Conservation (phyloP, 2,113 vertebrate species). For the Micromys minutus region DNA sequence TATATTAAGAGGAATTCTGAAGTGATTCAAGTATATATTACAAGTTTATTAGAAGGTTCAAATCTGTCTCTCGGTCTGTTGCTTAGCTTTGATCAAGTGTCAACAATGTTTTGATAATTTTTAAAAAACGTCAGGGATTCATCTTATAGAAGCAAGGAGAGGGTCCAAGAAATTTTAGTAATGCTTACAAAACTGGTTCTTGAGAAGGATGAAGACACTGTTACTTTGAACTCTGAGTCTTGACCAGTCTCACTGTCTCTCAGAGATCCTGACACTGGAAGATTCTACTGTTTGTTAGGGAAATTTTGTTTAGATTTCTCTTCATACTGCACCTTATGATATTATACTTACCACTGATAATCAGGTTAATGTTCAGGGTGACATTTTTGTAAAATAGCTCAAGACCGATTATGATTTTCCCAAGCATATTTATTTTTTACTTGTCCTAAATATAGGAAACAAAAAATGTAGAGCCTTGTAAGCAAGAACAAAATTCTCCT, state of each 20-base stretch:
- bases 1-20: neutral
- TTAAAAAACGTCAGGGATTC: neutral
- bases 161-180: neutral
- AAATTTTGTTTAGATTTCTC: neutral
- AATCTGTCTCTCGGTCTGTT: neutral
- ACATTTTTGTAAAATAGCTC: conserved; percentile 1
- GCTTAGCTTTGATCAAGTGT: neutral
- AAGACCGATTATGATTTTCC: conserved; percentile 51
- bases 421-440: conserved; percentile 30
- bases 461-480: conserved; percentile 42
- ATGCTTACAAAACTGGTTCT: neutral
- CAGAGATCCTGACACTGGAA: neutral
- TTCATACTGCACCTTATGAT: neutral
- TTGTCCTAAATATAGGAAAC: conserved; percentile 56
- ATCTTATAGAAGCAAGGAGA: neutral
- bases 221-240: neutral
- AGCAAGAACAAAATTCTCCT: conserved; percentile 59
- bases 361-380: neutral
- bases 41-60: neutral
- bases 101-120: neutral
- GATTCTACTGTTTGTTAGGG: neutral
- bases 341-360: neutral
- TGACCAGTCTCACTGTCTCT: neutral
- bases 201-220: neutral
- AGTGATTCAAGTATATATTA: neutral